Evolutionary conservation across 2,888 invertebrate genomes (phyloP).

Genomic region (Phengaris alcon): DNA sequence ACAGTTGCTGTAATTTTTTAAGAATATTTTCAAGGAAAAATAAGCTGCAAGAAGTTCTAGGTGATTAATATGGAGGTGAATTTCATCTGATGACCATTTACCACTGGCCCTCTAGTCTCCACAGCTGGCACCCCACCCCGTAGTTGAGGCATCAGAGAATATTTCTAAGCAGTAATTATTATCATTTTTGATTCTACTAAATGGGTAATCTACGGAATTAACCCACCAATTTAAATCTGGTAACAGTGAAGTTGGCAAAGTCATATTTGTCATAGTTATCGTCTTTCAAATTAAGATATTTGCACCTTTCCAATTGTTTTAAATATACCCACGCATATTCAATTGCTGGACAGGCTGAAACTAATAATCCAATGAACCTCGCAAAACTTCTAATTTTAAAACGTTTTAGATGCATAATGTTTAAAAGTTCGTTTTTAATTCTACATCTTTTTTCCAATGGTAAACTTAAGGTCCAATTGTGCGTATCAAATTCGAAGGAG

Average conservation of each 20-base stretch:
- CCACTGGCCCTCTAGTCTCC: too few relatives aligned
- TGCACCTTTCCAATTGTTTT: background rate
- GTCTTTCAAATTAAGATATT: conserved; percentile 11
- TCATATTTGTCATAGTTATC: too few relatives aligned
- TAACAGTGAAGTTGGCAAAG: background rate
- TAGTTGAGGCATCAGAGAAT: too few relatives aligned
- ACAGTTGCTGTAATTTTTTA: too few relatives aligned
- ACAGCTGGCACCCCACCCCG: too few relatives aligned
- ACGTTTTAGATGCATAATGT: background rate
- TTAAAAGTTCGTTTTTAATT: too few relatives aligned
- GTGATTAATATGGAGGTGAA: too few relatives aligned
- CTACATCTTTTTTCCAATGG: background rate
- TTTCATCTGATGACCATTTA: too few relatives aligned
- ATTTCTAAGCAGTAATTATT: too few relatives aligned
- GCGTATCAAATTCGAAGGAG: background rate
- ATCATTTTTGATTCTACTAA: too few relatives aligned
- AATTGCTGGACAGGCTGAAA: background rate
- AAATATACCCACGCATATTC: background rate
- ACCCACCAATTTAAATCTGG: conserved; percentile 11
- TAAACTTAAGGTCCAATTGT: background rate
- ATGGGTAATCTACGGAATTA: background rate
- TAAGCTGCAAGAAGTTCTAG: too few relatives aligned
- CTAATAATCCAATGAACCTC: background rate
- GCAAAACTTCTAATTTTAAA: conserved; percentile 11
- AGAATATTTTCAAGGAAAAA: too few relatives aligned